Base-by-base conservation (phyloP, 1,140 invertebrate species). In the Zaprionus lachaisei region DNA sequence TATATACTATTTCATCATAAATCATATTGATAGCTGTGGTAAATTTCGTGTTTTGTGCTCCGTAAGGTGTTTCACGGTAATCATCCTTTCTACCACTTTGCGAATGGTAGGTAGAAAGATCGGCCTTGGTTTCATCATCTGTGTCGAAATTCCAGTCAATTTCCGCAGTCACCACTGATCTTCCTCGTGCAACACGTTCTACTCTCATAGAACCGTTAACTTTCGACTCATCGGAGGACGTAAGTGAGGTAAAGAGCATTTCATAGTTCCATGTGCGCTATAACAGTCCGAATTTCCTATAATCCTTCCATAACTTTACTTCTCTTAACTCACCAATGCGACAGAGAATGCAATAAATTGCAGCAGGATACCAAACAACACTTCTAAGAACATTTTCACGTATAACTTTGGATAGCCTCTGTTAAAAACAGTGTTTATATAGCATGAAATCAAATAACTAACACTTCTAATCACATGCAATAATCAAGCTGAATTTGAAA, bases 201-300 rank as follows among this genome's bases (percentile, higher is more conserved):
- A 22, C 47, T 51, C 4, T 51, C 0, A 11, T 4, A 51, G 17
- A 12, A 22, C 20, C 47, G 20, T 51, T 51, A 22, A 5, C 1
- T 51, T 51, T 51, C 9, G 20, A 22, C 4, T 51, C 47, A 22
- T 51, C 47, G 0, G 47, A 51, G 9, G 20, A 22, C 47, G 47
- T 51, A 1, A 51, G 2, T 9, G 47, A 9, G 2, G 9, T 0
- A 22, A 1, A 9, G 1, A 51, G 47, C 0, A 22, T 0, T 22
- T 51, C 47, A 51, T 5, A 51, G 47, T 51, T 20, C 47, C 47
- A 51, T 4, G 20, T 51, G 20, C 47, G 47, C 47, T 51, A 51
- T 51, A 12, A 22, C 17, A 22, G 14, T 12, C 17, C 20, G 2
- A 22, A 51, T 11, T 22, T 22, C 12, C 7, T 20, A 14, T 20